Conservation (phyloP, 1,140 invertebrate species). For the Nymphalis io region DNA sequence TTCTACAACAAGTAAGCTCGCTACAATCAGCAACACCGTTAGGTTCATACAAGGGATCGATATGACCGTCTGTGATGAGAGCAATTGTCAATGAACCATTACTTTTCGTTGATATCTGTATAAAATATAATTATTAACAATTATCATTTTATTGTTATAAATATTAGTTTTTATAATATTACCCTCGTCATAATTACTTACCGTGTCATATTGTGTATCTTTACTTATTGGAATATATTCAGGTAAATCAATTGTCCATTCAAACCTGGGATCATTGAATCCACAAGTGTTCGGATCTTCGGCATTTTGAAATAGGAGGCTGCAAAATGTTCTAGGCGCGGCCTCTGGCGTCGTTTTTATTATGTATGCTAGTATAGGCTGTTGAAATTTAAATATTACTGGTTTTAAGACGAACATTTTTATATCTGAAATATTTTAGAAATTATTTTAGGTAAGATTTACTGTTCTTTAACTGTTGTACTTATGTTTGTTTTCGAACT, state of each 20-base stretch:
- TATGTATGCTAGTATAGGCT: constrained; percentile 82
- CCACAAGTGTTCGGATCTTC: constrained; percentile 58
- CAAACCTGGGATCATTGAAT: constrained; percentile 66
- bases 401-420: too few species aligned
- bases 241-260: constrained; percentile 82
- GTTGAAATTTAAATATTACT: constrained; percentile 32
- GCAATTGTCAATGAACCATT: constrained; percentile 80
- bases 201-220: constrained; percentile 10
- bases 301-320: constrained; percentile 79
- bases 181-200: constrained; percentile 1
- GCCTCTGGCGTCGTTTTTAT: constrained; percentile 78
- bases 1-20: constrained; percentile 90
- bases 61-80: constrained; percentile 91
- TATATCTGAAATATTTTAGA: too few species aligned
- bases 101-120: neutral
- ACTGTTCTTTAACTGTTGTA: too few species aligned
- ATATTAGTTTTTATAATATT: too few species aligned
- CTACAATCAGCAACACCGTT: constrained; percentile 86
- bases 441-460: too few species aligned
- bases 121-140: too few species aligned
- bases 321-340: constrained; percentile 78
- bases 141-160: too few species aligned
- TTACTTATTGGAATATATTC: constrained; percentile 15
- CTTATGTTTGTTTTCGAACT: too few species aligned
- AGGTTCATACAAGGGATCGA: constrained; percentile 87